Percentiles rank a stretch among this genome's conserved stretches.
phyloP scores from a whole-genome alignment of 2,797 vertebrate genomes.

The Phalloptychus januarius region DNA sequence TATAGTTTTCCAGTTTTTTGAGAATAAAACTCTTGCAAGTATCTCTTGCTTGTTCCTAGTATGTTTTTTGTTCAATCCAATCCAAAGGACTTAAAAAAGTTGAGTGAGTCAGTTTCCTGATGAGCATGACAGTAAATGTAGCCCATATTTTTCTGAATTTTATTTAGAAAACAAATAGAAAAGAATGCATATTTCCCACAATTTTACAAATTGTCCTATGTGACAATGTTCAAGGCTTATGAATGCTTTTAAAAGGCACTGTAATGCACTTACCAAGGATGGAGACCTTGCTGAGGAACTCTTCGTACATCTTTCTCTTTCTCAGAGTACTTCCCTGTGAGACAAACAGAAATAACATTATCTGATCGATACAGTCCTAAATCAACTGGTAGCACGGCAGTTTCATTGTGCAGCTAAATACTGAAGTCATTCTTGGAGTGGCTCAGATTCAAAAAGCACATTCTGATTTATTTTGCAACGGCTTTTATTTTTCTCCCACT shows the following conservation, averaged over 20 bases:
- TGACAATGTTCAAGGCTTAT: neutral
- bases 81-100: neutral
- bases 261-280: conserved; percentile 87
- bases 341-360: conserved; percentile 44
- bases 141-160: neutral
- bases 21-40: neutral
- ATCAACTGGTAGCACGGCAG: neutral
- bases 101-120: neutral
- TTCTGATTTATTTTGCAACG: conserved; percentile 2
- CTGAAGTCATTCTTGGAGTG: conserved; percentile 2
- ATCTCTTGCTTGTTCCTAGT: neutral
- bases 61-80: neutral
- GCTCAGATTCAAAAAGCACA: neutral
- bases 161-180: neutral
- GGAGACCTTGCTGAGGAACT: conserved; percentile 97
- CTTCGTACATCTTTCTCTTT: conserved; percentile 97
- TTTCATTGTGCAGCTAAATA: conserved; percentile 9
- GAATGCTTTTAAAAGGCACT: neutral
- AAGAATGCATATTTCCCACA: neutral
- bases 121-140: neutral
- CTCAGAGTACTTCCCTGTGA: conserved; percentile 93
- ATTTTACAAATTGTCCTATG: neutral
- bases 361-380: conserved; percentile 4
- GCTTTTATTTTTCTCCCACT: conserved; percentile 9
- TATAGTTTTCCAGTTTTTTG: neutral